phyloP scores from a whole-genome alignment of 2,888 invertebrate genomes.

The Acleris cristana region DNA sequence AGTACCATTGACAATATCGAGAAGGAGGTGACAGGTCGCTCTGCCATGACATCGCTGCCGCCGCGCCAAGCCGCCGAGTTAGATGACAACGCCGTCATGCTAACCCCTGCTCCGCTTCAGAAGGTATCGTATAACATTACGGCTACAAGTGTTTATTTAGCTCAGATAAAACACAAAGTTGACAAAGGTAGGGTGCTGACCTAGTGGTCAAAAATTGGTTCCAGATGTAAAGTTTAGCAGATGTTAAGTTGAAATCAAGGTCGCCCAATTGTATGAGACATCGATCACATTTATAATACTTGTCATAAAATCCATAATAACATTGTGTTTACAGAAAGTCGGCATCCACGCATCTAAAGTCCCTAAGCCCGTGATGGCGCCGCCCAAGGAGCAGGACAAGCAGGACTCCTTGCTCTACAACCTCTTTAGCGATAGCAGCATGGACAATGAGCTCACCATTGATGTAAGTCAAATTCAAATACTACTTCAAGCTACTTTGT shows the following conservation, averaged over 20 bases:
- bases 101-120: conserved; percentile 44
- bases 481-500: neutral
- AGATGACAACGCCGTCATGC: conserved; percentile 56
- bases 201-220: too few relatives aligned
- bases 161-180: too few relatives aligned
- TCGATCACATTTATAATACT: too few relatives aligned
- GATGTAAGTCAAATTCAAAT: conserved; percentile 43
- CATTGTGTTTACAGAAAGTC: conserved; percentile 10
- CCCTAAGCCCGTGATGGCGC: conserved; percentile 33
- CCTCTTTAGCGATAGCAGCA: conserved; percentile 60
- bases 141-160: too few relatives aligned
- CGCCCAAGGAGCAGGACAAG: conserved; percentile 42
- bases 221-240: too few relatives aligned
- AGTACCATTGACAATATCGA: conserved; percentile 66
- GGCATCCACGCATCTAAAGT: conserved; percentile 34
- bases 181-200: too few relatives aligned
- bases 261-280: too few relatives aligned
- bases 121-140: conserved; percentile 31
- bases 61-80: conserved; percentile 46
- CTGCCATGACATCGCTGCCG: conserved; percentile 22
- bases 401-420: conserved; percentile 46
- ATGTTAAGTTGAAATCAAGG: too few relatives aligned
- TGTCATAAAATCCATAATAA: too few relatives aligned
- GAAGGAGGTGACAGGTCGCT: conserved; percentile 61
- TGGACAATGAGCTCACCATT: conserved; percentile 47